Evolutionary conservation across 2,113 vertebrate species (phyloP).

Genomic region (Aegithalos caudatus): DNA sequence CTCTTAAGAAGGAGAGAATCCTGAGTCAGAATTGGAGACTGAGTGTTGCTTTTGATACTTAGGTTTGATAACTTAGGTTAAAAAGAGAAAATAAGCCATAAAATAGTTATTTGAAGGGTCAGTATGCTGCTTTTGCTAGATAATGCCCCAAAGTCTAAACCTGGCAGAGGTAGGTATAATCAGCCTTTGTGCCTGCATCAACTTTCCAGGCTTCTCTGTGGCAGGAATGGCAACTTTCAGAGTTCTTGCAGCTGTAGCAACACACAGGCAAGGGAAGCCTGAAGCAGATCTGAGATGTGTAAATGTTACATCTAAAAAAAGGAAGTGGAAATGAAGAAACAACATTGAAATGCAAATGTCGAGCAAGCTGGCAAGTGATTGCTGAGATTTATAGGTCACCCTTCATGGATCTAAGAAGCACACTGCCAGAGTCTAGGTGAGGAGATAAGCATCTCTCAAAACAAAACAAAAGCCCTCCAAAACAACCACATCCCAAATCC

Average conservation of each 20-base stretch:
- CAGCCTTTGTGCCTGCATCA: neutral
- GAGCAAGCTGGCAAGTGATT: neutral
- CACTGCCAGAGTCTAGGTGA: neutral
- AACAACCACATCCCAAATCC: neutral
- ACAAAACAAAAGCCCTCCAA: neutral
- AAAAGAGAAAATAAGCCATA: neutral
- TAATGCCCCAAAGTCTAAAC: neutral
- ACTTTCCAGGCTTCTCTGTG: neutral
- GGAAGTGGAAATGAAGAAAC: neutral
- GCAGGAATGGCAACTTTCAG: neutral
- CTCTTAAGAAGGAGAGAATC: neutral
- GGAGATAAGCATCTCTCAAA: neutral
- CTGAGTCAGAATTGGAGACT: neutral
- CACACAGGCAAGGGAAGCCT: neutral
- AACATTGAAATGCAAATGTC: neutral
- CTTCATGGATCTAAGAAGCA: neutral
- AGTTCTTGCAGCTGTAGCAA: neutral
- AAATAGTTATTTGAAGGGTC: neutral
- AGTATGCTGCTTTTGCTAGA: neutral
- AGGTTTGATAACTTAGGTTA: neutral
- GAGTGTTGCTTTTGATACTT: neutral
- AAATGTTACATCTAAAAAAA: neutral
- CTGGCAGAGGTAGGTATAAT: neutral
- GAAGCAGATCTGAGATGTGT: neutral
- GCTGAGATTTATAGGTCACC: neutral